Evolutionary conservation across 2,113 vertebrate genomes (phyloP).

Genomic region (Cephalophus harveyi): DNA sequence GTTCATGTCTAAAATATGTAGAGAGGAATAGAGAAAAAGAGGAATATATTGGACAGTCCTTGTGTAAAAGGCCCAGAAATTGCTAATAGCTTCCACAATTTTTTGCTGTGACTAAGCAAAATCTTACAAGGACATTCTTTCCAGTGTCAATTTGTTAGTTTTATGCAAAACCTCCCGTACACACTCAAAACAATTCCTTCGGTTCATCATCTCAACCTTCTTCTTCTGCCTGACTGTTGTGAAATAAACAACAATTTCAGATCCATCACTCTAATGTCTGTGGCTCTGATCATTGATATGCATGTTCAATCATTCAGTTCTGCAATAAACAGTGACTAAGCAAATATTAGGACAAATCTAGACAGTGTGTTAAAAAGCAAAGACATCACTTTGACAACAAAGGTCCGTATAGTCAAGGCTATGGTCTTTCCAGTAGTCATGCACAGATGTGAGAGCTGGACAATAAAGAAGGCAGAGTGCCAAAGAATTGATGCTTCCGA

Average conservation of each 20-base stretch:
- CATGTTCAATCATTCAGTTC: background rate
- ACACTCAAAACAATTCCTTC: background rate
- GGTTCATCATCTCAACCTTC: background rate
- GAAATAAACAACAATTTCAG: background rate
- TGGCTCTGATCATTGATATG: background rate
- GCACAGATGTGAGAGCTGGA: background rate
- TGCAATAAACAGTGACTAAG: background rate
- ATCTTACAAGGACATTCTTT: background rate
- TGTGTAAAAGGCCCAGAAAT: background rate
- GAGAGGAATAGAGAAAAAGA: background rate
- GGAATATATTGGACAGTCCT: background rate
- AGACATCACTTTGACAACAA: background rate
- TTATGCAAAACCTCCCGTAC: background rate
- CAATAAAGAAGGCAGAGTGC: background rate
- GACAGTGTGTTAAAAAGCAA: background rate
- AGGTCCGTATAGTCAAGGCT: background rate
- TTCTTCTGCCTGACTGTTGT: background rate
- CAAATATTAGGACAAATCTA: background rate
- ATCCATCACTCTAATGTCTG: background rate
- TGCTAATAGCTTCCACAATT: background rate
- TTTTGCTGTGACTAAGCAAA: background rate
- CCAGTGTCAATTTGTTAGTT: background rate
- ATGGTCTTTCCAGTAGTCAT: background rate
- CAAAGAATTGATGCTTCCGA: rapidly evolving
- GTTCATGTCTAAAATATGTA: background rate